A percentile compares a stretch with the other conserved stretches of the same genome.
Conservation (phyloP, 2,113 vertebrate species). For the Sphyrna mokarran region DNA sequence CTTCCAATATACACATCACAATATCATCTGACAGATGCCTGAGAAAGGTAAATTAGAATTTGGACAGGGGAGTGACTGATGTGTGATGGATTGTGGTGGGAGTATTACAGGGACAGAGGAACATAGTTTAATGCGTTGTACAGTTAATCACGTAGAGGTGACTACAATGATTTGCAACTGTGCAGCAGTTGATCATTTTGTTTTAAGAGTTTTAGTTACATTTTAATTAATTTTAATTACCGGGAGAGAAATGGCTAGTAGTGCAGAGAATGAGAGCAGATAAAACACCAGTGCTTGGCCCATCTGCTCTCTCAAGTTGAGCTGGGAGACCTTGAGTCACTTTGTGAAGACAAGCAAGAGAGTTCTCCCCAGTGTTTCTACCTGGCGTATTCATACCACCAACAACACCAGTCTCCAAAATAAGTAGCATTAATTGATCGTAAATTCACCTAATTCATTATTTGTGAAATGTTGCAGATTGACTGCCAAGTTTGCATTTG, state of each 20-base stretch:
- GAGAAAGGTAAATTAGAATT: not conserved
- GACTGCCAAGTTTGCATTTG: not conserved
- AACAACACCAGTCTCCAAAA: not conserved
- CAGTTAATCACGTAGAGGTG: not conserved
- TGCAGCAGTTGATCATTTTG: not conserved
- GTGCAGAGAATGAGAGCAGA: too few species aligned
- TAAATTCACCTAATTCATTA: not conserved
- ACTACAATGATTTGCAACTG: not conserved
- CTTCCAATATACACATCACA: not conserved
- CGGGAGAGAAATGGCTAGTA: not conserved
- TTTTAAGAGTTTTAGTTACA: not conserved
- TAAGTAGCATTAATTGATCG: not conserved
- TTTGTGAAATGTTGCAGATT: not conserved
- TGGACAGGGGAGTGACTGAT: not conserved
- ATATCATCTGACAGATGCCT: constrained; percentile 6
- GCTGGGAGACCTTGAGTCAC: not conserved
- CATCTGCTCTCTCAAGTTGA: not conserved
- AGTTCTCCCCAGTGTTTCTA: not conserved
- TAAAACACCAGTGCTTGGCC: not conserved
- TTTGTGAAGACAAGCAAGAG: not conserved
- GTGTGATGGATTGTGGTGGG: not conserved
- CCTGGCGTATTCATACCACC: not conserved
- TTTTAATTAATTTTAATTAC: constrained; percentile 21
- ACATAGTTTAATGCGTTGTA: not conserved
- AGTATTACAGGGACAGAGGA: not conserved